Conservation (phyloP, 2,888 invertebrate genomes). For the Pediacus dermestoides region DNA sequence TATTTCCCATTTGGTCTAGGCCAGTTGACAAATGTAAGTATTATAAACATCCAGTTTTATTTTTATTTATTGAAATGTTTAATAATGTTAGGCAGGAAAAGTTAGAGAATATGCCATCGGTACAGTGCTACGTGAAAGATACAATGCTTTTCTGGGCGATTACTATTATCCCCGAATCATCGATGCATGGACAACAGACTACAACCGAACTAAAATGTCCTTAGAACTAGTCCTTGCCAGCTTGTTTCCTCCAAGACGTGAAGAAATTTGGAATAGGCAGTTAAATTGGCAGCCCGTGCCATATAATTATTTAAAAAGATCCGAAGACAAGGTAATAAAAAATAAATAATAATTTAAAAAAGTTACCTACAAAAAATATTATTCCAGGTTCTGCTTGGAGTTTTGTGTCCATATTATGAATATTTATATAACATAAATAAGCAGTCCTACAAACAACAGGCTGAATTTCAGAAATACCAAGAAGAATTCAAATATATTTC, state of each 20-base stretch:
- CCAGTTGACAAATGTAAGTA: conserved; percentile 68
- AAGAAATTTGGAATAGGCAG: conserved; percentile 54
- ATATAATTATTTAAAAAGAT: conserved; percentile 58
- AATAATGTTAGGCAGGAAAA: conserved; percentile 36
- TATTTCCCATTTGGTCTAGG: conserved; percentile 73
- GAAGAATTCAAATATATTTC: conserved; percentile 52
- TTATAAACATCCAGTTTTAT: conserved; percentile 2
- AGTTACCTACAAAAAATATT: neutral
- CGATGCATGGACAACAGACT: conserved; percentile 64
- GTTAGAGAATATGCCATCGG: conserved; percentile 55
- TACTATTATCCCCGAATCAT: conserved; percentile 56
- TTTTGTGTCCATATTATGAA: conserved; percentile 29
- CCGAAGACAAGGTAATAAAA: conserved; percentile 31
- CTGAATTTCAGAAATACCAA: conserved; percentile 48
- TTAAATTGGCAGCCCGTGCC: conserved; percentile 74
- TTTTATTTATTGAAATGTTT: neutral
- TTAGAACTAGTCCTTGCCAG: conserved; percentile 65
- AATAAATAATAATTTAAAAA: too few relatives aligned
- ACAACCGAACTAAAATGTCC: conserved; percentile 70
- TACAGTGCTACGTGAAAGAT: conserved; percentile 58
- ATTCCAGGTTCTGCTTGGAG: conserved; percentile 25
- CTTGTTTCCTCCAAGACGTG: conserved; percentile 59
- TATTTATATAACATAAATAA: conserved; percentile 25
- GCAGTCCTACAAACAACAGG: conserved; percentile 44
- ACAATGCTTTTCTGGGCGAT: conserved; percentile 58